Evolutionary conservation across 2,797 vertebrate genomes (phyloP), one percentile per base, ranked within the genome.

Genomic region (Pangasius larnaudii): DNA sequence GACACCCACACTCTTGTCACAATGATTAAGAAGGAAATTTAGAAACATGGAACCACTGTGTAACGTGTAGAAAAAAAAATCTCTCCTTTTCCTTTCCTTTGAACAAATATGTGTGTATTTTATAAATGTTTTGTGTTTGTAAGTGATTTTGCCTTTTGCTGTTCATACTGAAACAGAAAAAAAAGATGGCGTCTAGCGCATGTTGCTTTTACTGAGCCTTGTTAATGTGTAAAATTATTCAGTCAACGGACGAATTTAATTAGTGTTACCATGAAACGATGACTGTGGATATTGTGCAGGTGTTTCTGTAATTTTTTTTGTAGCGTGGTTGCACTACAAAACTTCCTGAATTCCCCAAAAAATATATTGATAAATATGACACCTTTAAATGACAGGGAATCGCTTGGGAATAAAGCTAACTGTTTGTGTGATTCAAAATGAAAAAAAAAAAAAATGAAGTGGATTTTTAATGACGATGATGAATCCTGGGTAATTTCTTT

Each of bases 191-290:
- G 0, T 86, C 33, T 58, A 39, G 51, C 79, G 58, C 33, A 30
- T 59, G 65, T 16, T 53, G 85, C 71, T 84, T 79, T 84, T 33
- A 84, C 59, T 56, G 51, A 72, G n/a, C 19, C 61, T 78, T 69
- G 69, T 83, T n/a, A 67, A 27, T 56, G 39, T 85, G 85, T 80
- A 72, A 71, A 84, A 58, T 89, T 6, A 89, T 82, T 77, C n/a
- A 59, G 49, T 84, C n/a, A 49, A 69, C 75, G 65, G 58, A 61
- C 72, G 9, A 61, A 36, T 33, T 10, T 46, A 84, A 80, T 89
- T 87, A 71, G n/a, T 86, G 58, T 84, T 59, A 36, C 13, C n/a
- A 46, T 46, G 53, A 86, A 59, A 61, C 39, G 2, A 46, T 24
- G 33, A 80, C 51, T 36, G 82, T 85, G 24, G 24, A 39, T 51